Evolutionary conservation across 2,797 vertebrate species (phyloP), one percentile per base, ranked within the genome.

Genomic region (Gymnodraco acuticeps): DNA sequence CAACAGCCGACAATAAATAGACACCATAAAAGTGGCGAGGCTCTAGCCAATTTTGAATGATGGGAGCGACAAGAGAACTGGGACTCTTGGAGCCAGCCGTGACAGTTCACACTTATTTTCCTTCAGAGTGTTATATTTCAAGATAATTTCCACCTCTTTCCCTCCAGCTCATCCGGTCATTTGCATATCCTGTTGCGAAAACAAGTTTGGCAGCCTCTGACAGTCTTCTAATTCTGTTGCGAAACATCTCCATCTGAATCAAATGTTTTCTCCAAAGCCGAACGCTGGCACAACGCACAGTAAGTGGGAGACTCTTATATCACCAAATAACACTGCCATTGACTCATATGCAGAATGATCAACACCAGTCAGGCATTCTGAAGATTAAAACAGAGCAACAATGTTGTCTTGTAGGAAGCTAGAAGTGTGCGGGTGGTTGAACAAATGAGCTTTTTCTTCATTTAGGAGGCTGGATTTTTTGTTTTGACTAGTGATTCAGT

Each of bases 301-400:
- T 19, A 81, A 82, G 85, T 88, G 85, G 84, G 84, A 89, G 87
- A 80, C 58, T 87, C 84, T 89, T 86, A 81, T 77, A 87, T 85
- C 82, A 87, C 61, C 78, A 77, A 74, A 87, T 74, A 84, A 78
- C 64, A 81, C 67, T 60, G 79, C 54, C 64, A 79, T 77, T 84
- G 83, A 86, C 83, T 87, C 83, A 87, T 77, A 76, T 54, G 56
- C 46, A 70, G 67, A 63, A 31, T 73, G 51, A 89, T 90, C 73
- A 77, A 84, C 77, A 84, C 45, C 73, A 77, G 67, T 83, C 52
- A 72, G 63, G 73, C 19, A 19, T 77, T 75, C 23, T 54, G 31
- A 73, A 75, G 73, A 87, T 74, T 73, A 70, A 79, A 81, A 74
- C 64, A 48, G 60, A 80, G 51, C 45, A 41, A 55, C 41, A 60